Evolutionary conservation across 2,113 vertebrate species (phyloP).

Genomic region (Cottus gobio): DNA sequence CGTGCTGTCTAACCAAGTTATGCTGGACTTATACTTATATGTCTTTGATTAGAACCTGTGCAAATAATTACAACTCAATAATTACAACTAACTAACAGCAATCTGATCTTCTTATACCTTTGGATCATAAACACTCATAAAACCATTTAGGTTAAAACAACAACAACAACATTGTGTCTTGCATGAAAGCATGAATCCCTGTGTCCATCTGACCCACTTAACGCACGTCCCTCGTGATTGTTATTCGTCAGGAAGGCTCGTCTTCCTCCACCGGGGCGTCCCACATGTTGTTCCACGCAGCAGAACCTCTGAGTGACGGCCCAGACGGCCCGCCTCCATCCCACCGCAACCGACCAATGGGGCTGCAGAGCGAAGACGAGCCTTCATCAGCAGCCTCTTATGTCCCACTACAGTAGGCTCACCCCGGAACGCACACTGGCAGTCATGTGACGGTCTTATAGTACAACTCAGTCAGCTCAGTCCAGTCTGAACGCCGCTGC

Average conservation of each 20-base stretch:
- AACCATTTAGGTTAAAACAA: neutral
- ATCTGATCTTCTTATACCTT: neutral
- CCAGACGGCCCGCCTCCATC: conserved; percentile 68
- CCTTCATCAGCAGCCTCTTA: conserved; percentile 88
- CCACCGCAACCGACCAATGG: conserved; percentile 81
- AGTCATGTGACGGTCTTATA: conserved; percentile 84
- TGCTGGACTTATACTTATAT: neutral
- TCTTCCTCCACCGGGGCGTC: neutral
- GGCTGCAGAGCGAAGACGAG: conserved; percentile 84
- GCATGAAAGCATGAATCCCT: neutral
- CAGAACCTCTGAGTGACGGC: conserved; percentile 66
- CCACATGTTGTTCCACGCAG: conserved; percentile 67
- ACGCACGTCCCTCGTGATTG: neutral
- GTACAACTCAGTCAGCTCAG: conserved; percentile 64
- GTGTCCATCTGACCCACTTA: neutral
- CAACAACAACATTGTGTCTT: neutral
- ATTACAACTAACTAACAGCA: neutral
- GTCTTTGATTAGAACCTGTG: neutral
- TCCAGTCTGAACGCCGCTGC: conserved; percentile 69
- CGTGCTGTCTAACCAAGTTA: neutral
- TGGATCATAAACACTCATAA: neutral
- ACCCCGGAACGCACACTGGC: conserved; percentile 50
- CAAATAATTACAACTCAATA: neutral
- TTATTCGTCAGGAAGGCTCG: conserved; percentile 16
- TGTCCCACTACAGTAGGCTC: conserved; percentile 59